Percentiles rank a stretch among this genome's conserved stretches.
Conservation (phyloP, 2,888 invertebrate genomes). For the Lepidocyrtinus sp. region DNA sequence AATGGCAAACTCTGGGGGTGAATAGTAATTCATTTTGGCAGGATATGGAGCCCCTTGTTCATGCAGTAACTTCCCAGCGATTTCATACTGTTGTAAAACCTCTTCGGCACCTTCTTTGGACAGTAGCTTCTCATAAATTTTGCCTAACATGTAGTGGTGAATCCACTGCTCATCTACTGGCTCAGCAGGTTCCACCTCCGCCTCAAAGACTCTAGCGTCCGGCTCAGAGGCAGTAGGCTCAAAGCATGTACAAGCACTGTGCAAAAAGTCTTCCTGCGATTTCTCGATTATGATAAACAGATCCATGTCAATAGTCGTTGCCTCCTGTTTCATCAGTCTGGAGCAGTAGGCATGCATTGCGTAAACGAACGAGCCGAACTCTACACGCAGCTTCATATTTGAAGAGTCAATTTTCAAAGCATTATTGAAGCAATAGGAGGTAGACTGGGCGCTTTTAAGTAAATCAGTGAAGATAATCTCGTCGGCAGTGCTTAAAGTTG, state of each 20-base stretch:
- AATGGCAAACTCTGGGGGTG: constrained; percentile 86
- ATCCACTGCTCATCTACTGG: constrained; percentile 96
- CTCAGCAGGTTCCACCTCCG: no score
- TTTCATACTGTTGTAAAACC: constrained; percentile 84
- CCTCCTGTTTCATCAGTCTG: constrained; percentile 80
- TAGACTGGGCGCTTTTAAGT: constrained; percentile 79
- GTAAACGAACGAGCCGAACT: constrained; percentile 92
- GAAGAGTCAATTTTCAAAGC: constrained; percentile 84
- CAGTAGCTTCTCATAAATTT: constrained; percentile 88
- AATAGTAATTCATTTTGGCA: constrained; percentile 86
- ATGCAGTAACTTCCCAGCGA: constrained; percentile 84
- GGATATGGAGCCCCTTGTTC: constrained; percentile 89
- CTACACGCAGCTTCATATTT: constrained; percentile 87
- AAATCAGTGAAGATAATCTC: constrained; percentile 71
- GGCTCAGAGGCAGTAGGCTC: constrained; percentile 74
- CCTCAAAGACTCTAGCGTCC: constrained; percentile 72
- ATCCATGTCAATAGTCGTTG: constrained; percentile 73
- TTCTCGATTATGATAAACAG: constrained; percentile 79
- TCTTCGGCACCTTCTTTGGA: constrained; percentile 80
- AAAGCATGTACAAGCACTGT: constrained; percentile 86
- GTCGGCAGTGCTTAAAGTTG: constrained; percentile 80
- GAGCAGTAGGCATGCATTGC: constrained; percentile 92
- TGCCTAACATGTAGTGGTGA: constrained; percentile 95
- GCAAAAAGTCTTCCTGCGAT: constrained; percentile 85
- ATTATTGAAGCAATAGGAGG: constrained; percentile 85